phyloP scores from a whole-genome alignment of 37 sponge, comb jelly and placozoan genomes.

The Haliclona indistincta region DNA sequence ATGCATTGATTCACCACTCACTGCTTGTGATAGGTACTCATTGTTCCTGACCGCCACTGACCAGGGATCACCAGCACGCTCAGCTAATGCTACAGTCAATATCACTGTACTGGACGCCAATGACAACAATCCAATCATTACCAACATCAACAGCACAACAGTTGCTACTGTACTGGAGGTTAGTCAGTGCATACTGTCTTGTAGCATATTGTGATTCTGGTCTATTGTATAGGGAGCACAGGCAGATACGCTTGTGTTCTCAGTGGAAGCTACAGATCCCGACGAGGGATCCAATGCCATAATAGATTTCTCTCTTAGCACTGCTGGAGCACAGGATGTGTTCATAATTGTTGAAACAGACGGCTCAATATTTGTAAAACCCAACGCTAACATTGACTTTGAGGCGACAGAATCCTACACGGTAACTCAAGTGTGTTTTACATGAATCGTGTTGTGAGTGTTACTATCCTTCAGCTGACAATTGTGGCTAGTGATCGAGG shows the following conservation, averaged over 20 bases:
- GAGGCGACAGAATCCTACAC: too few species aligned
- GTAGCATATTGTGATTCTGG: background rate
- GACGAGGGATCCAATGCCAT: conserved; percentile 43
- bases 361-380: too few species aligned
- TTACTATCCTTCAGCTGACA: conserved; percentile 15
- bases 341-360: too few species aligned
- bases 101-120: conserved; percentile 39
- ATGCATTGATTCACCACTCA: background rate
- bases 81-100: conserved; percentile 20
- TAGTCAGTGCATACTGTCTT: conserved; percentile 10
- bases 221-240: conserved; percentile 4
- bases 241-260: conserved; percentile 12
- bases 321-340: background rate
- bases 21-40: conserved; percentile 17
- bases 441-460: too few species aligned
- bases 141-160: conserved; percentile 7
- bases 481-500: conserved; percentile 39
- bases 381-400: too few species aligned
- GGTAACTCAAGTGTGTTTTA: too few species aligned
- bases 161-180: conserved; percentile 10
- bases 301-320: conserved; percentile 16
- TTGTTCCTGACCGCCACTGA: conserved; percentile 37
- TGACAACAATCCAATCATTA: conserved; percentile 42
- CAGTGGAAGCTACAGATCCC: conserved; percentile 42
- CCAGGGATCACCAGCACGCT: conserved; percentile 9